phyloP scores from a whole-genome alignment of 2,113 vertebrate genomes.

The Apaloderma vittatum region DNA sequence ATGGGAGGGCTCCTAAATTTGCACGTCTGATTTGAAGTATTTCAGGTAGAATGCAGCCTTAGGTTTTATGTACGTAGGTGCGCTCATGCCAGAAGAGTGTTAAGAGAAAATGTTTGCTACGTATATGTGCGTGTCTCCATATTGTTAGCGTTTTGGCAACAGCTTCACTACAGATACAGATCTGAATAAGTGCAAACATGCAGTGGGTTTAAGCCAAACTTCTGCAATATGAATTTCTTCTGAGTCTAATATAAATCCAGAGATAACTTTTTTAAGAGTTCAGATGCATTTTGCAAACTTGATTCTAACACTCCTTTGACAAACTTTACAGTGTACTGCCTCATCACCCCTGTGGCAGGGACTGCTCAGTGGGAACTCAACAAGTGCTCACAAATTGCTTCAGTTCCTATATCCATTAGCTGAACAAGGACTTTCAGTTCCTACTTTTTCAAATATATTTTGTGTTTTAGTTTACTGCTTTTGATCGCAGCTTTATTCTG shows the following conservation, averaged over 20 bases:
- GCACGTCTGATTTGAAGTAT: background rate
- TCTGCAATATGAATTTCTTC: background rate
- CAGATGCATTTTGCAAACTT: background rate
- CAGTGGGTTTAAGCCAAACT: background rate
- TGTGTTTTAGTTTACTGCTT: constrained; percentile 51
- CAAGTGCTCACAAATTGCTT: constrained; percentile 18
- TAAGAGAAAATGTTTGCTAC: background rate
- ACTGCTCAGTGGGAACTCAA: background rate
- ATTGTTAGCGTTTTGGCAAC: background rate
- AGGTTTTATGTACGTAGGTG: background rate
- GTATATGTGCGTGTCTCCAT: accelerated
- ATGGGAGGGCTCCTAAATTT: background rate
- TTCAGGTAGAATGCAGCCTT: background rate
- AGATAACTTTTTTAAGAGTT: background rate
- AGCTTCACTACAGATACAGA: background rate
- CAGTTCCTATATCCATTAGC: constrained; percentile 6
- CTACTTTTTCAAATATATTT: constrained; percentile 14
- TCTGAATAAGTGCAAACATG: background rate
- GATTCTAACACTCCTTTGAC: background rate
- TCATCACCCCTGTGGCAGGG: background rate
- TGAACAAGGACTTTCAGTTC: constrained; percentile 2
- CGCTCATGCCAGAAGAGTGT: background rate
- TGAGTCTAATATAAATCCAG: background rate
- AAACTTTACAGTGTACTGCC: background rate
- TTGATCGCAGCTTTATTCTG: constrained; percentile 38